Percentiles rank a stretch among this genome's conserved stretches.
Evolutionary conservation across 2,113 vertebrate genomes (phyloP).

Genomic region (Xiphophorus couchianus): DNA sequence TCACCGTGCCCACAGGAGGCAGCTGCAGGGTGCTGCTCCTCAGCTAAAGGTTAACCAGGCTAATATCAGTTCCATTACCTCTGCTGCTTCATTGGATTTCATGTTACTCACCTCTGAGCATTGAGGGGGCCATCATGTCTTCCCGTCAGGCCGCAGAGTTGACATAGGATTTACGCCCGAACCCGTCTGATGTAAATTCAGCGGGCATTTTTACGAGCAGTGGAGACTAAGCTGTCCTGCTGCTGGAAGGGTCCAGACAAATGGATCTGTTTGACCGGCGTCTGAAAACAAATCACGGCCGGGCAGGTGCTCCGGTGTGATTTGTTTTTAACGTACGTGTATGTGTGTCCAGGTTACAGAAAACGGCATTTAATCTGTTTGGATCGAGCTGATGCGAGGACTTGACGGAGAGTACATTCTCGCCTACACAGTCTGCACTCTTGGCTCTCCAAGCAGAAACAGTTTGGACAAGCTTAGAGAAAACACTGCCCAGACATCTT

Average conservation of each 20-base stretch:
- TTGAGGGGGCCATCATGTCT: constrained; percentile 10
- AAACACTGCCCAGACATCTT: not conserved
- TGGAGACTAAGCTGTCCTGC: constrained; percentile 43
- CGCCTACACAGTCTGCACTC: not conserved
- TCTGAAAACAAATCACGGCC: constrained; percentile 78
- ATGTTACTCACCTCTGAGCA: constrained; percentile 21
- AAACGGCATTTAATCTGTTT: constrained; percentile 56
- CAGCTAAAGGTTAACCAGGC: constrained; percentile 46
- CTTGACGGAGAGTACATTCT: constrained; percentile 11
- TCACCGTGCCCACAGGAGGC: constrained; percentile 4
- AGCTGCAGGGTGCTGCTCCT: constrained; percentile 28
- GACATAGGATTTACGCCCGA: constrained; percentile 66
- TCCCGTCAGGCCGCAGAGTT: constrained; percentile 41
- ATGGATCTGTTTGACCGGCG: constrained; percentile 66
- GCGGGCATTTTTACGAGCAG: constrained; percentile 77
- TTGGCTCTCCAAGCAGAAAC: not conserved
- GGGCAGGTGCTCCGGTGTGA: constrained; percentile 49
- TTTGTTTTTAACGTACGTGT: constrained; percentile 25
- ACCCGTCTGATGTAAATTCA: constrained; percentile 71
- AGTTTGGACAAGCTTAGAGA: not conserved
- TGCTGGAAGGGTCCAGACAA: constrained; percentile 69
- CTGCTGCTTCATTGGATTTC: constrained; percentile 36
- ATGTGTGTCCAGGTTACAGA: constrained; percentile 3
- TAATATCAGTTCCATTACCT: constrained; percentile 53
- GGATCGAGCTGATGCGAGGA: constrained; percentile 31